Evolutionary conservation across 2,797 vertebrate genomes (phyloP).

Genomic region (Malacoctenus gilli): DNA sequence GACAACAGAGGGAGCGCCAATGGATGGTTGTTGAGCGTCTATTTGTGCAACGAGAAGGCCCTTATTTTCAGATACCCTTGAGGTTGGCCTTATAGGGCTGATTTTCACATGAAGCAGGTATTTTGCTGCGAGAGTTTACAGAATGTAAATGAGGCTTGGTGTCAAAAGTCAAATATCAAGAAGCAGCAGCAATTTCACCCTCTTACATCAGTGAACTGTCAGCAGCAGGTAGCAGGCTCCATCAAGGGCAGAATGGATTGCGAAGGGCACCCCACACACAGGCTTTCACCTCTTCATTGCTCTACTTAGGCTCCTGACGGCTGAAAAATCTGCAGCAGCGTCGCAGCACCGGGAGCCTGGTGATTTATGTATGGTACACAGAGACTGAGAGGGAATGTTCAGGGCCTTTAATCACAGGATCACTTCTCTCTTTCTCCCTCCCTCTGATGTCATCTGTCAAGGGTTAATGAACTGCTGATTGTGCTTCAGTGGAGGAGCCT

Average conservation of each 20-base stretch:
- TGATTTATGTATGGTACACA: constrained; percentile 64
- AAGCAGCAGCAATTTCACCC: constrained; percentile 19
- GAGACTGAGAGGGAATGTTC: constrained; percentile 60
- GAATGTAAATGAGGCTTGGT: constrained; percentile 5
- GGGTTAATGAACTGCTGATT: constrained; percentile 82
- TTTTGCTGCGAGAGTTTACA: not conserved
- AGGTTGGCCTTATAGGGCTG: not conserved
- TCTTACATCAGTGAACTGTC: constrained; percentile 47
- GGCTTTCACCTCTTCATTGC: constrained; percentile 36
- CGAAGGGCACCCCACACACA: constrained; percentile 28
- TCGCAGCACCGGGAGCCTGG: constrained; percentile 34
- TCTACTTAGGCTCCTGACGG: constrained; percentile 16
- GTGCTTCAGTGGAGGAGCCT: constrained; percentile 74
- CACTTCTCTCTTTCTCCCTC: constrained; percentile 55
- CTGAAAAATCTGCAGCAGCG: constrained; percentile 27
- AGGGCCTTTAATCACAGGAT: constrained; percentile 72
- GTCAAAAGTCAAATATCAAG: constrained; percentile 21
- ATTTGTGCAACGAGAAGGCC: not conserved
- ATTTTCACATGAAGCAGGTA: not conserved
- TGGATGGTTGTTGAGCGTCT: not conserved
- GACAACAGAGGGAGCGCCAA: not conserved
- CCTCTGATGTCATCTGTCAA: constrained; percentile 80
- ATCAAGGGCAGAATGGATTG: constrained; percentile 28
- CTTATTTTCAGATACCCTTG: not conserved
- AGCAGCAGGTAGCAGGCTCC: constrained; percentile 30